Evolutionary conservation across 1,140 invertebrate genomes (phyloP), one percentile per base, ranked within the genome.

Genomic region (Drosophila yakuba): DNA sequence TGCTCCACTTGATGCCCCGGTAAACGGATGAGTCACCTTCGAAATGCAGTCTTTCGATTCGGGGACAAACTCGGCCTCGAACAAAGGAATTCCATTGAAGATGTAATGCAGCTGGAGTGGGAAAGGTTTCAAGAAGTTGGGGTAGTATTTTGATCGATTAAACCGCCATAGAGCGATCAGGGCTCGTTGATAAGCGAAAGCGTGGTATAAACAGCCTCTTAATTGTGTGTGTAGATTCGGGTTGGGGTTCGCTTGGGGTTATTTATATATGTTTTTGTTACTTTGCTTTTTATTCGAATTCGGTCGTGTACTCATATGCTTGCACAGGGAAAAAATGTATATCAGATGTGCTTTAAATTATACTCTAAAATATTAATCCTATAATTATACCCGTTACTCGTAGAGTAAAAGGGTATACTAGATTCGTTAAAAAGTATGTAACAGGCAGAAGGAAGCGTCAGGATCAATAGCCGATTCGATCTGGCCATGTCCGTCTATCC

Each of bases 51-150:
- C 25, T 4, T 56, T 41, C 23, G 43, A 41, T 80, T 58, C 58
- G 71, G 71, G 58, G 61, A 67, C 58, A 58, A 1, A 48, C 45
- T 48, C 43, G 44, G 50, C 39, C 41, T 71, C n/a, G 28, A 68
- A 86, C 83, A 86, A 86, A 88, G 83, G 50, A 81, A 86, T 86
- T 79, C 83, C 83, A 88, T 79, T 82, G 71, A 83, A 79, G 83
- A 82, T 82, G 75, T 80, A 84, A 69, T 66, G 72, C 80, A 66
- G 63, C 45, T 66, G 63, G n/a, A 35, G 10, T 41, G 17, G 47
- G 11, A 32, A 1, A 17, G 12, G 36, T 11, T 36, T 36, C 3
- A 14, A n/a, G 41, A 14, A 23, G 48, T 23, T 32, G 48, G 55
- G 43, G 35, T 35, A 23, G 36, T 68, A 58, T 62, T 76, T 86